Evolutionary conservation across 1,140 invertebrate species (phyloP).

Genomic region (Orius laevigatus): DNA sequence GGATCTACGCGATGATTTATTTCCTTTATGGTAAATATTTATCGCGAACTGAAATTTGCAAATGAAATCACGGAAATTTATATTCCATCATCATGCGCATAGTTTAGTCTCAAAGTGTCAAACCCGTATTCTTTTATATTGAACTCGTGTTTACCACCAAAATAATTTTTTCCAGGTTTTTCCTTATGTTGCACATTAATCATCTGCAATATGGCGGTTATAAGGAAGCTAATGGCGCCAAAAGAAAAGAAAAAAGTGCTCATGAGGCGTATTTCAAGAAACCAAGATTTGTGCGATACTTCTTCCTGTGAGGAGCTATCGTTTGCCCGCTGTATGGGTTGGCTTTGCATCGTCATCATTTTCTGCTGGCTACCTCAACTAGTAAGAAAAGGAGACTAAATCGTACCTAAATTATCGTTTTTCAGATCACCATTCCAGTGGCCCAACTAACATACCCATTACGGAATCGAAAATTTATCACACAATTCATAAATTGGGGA

Average conservation of each 20-base stretch:
- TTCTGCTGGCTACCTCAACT: constrained; percentile 75
- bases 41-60: background rate
- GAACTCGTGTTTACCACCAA: too few relatives aligned
- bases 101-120: background rate
- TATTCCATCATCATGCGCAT: background rate
- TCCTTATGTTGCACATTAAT: constrained; percentile 57
- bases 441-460: constrained; percentile 30
- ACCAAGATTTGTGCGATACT: constrained; percentile 19
- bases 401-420: too few relatives aligned
- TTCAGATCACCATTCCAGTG: constrained; percentile 50
- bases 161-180: constrained; percentile 42
- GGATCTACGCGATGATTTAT: constrained; percentile 60
- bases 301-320: constrained; percentile 55
- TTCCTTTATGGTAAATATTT: constrained; percentile 51
- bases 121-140: too few relatives aligned
- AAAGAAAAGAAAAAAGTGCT: constrained; percentile 14
- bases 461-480: too few relatives aligned
- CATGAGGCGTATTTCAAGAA: constrained; percentile 20
- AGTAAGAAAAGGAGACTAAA: too few relatives aligned
- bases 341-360: constrained; percentile 63
- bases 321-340: constrained; percentile 66
- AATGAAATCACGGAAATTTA: background rate
- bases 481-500: constrained; percentile 32
- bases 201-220: constrained; percentile 65
- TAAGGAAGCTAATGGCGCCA: constrained; percentile 36